These are phyloP conservation scores for Sylvia borin DNA, from an alignment of 2,797 vertebrate species.

Conservation along the genomic window DNA sequence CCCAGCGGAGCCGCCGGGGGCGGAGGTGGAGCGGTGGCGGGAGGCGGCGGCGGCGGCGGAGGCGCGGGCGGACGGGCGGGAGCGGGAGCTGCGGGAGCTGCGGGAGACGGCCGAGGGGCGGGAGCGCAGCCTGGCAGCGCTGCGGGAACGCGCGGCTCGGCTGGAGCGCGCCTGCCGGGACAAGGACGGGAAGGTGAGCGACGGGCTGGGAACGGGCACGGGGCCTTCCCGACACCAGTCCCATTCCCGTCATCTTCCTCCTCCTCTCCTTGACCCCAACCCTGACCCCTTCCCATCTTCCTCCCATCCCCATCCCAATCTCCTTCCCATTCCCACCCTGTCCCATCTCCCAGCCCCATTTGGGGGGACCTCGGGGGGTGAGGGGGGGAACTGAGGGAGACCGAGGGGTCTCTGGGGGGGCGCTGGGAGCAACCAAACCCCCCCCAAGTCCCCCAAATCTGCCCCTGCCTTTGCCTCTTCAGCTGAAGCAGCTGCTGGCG, in stretches of 20 bases:
- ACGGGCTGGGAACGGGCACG: not conserved
- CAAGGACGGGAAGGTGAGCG: constrained; percentile 74
- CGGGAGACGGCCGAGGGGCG: not conserved
- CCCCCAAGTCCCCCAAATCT: not conserved
- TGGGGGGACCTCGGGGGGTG: too few species aligned
- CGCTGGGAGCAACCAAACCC: not conserved
- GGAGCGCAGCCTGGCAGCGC: not conserved
- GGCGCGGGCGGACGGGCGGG: not conserved
- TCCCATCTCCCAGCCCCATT: not conserved
- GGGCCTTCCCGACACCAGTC: accelerated
- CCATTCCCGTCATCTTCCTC: not conserved
- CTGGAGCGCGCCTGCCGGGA: constrained; percentile 72
- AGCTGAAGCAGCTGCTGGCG: constrained; percentile 80
- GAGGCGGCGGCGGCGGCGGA: not conserved
- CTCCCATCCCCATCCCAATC: not conserved
- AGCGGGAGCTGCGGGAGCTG: constrained; percentile 47
- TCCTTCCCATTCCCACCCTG: not conserved
- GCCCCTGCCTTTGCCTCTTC: not conserved
- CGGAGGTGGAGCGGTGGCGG: not conserved
- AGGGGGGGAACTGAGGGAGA: too few species aligned
- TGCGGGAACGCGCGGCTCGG: constrained; percentile 73
- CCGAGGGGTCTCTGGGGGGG: too few species aligned
- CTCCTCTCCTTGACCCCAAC: not conserved
- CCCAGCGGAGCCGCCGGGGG: not conserved
- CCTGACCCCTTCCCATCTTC: not conserved